Conservation (phyloP, 2,888 invertebrate genomes). For the Lithophane leautieri region DNA sequence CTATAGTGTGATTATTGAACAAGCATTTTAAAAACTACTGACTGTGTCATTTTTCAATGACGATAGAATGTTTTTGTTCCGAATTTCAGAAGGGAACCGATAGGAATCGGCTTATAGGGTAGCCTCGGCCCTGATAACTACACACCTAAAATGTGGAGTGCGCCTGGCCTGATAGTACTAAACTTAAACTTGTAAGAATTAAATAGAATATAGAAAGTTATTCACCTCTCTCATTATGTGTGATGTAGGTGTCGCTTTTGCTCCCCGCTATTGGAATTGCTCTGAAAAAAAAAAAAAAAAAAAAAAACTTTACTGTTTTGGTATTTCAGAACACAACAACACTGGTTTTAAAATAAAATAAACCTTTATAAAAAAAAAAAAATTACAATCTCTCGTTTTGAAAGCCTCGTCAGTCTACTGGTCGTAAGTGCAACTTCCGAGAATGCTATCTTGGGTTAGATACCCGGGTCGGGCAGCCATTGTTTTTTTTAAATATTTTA, state of each 20-base stretch:
- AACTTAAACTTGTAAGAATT: background rate
- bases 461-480: background rate
- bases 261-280: slow-evolving; percentile 73
- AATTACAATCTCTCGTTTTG: no score
- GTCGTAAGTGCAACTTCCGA: background rate
- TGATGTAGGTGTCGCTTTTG: slow-evolving; percentile 78
- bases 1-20: no score
- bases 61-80: no score
- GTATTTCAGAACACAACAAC: background rate
- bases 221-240: slow-evolving; percentile 72
- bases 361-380: no score
- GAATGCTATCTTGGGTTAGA: background rate
- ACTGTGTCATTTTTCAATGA: no score
- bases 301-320: background rate
- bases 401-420: background rate
- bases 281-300: slow-evolving; percentile 69
- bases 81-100: no score
- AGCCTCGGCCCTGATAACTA: no score
- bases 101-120: no score
- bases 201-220: background rate
- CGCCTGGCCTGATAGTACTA: background rate
- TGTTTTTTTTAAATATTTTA: background rate
- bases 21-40: no score
- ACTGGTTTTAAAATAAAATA: background rate
- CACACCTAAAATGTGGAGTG: no score